Percentiles rank a stretch among this genome's conserved stretches.
Conservation (phyloP, 2,888 invertebrate species). For the Nomada ruficornis region DNA sequence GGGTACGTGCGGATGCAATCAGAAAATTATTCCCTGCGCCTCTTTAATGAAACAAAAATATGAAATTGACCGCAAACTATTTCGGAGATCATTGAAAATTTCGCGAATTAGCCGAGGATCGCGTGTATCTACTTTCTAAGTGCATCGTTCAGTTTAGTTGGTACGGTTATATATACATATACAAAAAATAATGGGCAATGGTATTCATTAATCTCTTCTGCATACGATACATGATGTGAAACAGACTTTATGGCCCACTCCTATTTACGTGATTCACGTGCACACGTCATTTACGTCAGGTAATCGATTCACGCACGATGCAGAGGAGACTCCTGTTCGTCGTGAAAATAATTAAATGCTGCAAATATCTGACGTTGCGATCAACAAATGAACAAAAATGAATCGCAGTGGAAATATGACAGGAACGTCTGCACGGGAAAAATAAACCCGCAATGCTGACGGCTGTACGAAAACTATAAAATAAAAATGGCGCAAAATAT, state of each 20-base stretch:
- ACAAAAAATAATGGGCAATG: constrained; percentile 30
- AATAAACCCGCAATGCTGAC: constrained; percentile 11
- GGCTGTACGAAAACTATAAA: not conserved
- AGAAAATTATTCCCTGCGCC: constrained; percentile 62
- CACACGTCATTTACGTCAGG: constrained; percentile 4
- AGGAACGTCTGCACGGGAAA: constrained; percentile 52
- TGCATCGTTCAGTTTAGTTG: constrained; percentile 64
- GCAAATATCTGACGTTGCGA: not conserved
- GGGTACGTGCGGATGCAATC: constrained; percentile 75
- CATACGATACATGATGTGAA: constrained; percentile 52
- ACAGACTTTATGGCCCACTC: constrained; percentile 77
- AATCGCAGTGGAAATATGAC: not conserved
- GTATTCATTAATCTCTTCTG: constrained; percentile 63
- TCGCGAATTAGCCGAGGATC: constrained; percentile 24
- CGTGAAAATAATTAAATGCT: not conserved
- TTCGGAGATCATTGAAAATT: no score
- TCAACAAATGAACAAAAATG: not conserved
- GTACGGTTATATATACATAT: constrained; percentile 18
- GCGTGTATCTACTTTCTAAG: constrained; percentile 60
- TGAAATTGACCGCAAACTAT: not conserved
- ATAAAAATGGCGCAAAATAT: not conserved
- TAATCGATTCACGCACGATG: constrained; percentile 21
- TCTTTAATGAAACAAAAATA: constrained; percentile 10
- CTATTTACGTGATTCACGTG: constrained; percentile 64
- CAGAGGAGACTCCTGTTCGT: constrained; percentile 27